phyloP scores from a whole-genome alignment of 2,797 vertebrate genomes.

The Morus bassanus region DNA sequence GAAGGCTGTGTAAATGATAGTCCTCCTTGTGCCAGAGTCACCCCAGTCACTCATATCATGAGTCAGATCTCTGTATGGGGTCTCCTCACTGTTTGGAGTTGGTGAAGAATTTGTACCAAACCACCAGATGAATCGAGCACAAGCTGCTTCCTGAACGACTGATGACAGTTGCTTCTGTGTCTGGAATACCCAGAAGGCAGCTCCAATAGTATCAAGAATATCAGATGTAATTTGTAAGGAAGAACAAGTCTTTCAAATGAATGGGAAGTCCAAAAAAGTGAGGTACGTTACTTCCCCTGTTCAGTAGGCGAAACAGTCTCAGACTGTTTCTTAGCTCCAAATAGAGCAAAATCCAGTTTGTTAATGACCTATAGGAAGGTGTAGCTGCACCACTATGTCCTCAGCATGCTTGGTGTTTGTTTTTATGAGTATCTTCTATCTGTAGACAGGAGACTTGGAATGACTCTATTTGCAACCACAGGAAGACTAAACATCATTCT shows the following conservation, averaged over 20 bases:
- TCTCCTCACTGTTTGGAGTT: background rate
- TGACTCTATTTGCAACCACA: background rate
- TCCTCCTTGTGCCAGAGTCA: background rate
- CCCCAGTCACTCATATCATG: background rate
- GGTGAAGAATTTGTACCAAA: background rate
- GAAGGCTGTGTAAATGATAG: background rate
- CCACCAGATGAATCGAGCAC: background rate
- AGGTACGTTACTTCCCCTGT: fast-evolving
- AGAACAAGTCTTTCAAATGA: background rate
- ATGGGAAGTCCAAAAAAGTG: background rate
- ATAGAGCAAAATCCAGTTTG: background rate
- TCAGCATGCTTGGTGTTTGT: background rate
- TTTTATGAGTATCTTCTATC: background rate
- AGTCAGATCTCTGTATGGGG: background rate
- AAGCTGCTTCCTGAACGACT: background rate
- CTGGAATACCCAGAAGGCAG: background rate
- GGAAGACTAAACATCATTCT: background rate
- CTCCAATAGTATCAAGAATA: background rate
- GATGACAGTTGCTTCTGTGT: background rate
- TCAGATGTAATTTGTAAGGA: background rate
- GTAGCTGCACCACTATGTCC: background rate
- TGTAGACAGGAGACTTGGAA: background rate
- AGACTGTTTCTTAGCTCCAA: background rate
- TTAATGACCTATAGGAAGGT: background rate
- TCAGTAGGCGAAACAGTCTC: background rate